Evolutionary conservation across 2,888 invertebrate species (phyloP).

Genomic region (Epinotia nisella): DNA sequence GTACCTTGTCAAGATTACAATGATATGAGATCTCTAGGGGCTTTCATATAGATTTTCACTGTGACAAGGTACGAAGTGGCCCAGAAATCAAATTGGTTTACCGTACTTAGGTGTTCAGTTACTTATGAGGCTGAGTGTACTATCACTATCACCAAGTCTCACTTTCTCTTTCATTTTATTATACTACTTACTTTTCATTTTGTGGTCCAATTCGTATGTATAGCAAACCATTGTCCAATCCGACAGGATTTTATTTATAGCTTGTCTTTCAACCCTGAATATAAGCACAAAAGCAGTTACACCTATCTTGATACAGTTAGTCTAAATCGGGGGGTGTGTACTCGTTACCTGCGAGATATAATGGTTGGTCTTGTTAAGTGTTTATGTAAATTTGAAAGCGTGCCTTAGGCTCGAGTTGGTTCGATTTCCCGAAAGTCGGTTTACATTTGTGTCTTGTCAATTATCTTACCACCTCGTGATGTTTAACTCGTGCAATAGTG

Average conservation of each 20-base stretch:
- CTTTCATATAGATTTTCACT: too few species aligned
- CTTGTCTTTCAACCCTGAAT: not conserved
- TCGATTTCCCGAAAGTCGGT: constrained; percentile 18
- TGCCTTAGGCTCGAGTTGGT: constrained; percentile 23
- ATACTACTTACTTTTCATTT: too few species aligned
- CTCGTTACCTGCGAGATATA: constrained; percentile 17
- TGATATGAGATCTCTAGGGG: too few species aligned
- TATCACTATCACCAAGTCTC: too few species aligned
- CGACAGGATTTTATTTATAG: not conserved
- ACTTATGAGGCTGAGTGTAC: too few species aligned
- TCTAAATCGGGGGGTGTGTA: constrained; percentile 25
- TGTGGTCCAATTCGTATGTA: too few species aligned
- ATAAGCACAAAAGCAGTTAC: not conserved
- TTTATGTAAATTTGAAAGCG: constrained; percentile 43
- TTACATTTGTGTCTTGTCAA: constrained; percentile 27
- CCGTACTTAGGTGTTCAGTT: too few species aligned
- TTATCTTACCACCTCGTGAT: constrained; percentile 20
- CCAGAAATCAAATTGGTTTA: too few species aligned
- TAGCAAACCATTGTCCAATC: too few species aligned
- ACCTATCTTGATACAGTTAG: constrained; percentile 10
- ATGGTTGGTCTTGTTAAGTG: constrained; percentile 31
- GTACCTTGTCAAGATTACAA: too few species aligned
- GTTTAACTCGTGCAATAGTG: constrained; percentile 4
- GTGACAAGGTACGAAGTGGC: too few species aligned
- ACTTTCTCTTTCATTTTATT: too few species aligned